phyloP scores from a whole-genome alignment of 2,888 invertebrate genomes.

The Caenorhabditis uteleia region DNA sequence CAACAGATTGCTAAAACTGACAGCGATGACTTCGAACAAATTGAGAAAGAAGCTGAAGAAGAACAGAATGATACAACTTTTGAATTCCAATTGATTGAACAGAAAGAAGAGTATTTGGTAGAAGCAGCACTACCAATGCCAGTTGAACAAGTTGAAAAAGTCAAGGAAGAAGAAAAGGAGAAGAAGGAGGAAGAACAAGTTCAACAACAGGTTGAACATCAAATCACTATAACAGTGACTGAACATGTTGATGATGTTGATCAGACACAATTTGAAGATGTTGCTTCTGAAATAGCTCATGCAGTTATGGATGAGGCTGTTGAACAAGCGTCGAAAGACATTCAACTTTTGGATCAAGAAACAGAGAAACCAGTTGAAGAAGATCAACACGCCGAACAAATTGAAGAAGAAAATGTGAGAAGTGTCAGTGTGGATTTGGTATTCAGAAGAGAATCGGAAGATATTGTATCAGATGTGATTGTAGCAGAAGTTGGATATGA shows the following conservation, averaged over 20 bases:
- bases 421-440: not conserved
- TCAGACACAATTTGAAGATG: not conserved
- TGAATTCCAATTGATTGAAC: slow-evolving; percentile 2
- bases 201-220: not conserved
- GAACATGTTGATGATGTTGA: too few species aligned
- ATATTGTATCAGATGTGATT: slow-evolving; percentile 42
- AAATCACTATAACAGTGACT: not conserved
- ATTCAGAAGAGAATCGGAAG: slow-evolving; percentile 19
- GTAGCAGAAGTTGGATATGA: slow-evolving; percentile 44
- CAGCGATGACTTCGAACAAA: too few species aligned
- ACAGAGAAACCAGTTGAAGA: not conserved
- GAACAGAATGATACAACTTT: slow-evolving; percentile 2
- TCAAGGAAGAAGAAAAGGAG: not conserved
- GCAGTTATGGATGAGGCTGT: not conserved
- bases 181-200: not conserved
- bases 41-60: slow-evolving; percentile 4
- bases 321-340: not conserved
- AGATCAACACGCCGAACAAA: not conserved
- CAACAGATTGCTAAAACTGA: not conserved
- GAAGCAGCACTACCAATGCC: too few species aligned
- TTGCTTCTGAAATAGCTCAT: not conserved
- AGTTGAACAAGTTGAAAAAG: not conserved
- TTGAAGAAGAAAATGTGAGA: not conserved
- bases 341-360: not conserved
- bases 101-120: not conserved